Base-by-base conservation (phyloP, 2,113 vertebrate species). In the Podocnemis expansa region DNA sequence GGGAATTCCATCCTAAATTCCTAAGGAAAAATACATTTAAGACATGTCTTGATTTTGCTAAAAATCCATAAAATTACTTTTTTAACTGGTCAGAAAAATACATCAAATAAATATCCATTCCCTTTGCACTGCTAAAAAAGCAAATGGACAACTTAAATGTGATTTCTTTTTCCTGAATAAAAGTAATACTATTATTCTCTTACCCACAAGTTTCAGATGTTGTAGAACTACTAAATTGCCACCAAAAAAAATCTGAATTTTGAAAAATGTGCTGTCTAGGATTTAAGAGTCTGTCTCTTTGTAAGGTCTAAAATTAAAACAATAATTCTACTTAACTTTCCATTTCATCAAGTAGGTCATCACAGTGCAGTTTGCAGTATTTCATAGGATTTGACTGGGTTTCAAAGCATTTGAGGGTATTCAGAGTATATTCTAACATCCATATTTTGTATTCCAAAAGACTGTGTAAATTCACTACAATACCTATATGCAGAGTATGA, bases 401-500 rank as follows among this genome's bases (percentile, higher is more conserved):
- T 94, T 97, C 85, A 27, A 60, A 94, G 87, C 80, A 29, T 21
- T 9, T 67, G 78, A 45, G 80, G 90, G 84, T 54, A 94, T 89
- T 85, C 41, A 51, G 56, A 93, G 17, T 82, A 6, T 13, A 1
- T 43, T 24, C 83, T 73, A 76, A 85, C 43, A 89, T 51, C 41
- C 12, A 67, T 90, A 88, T 93, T 93, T 52, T 94, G 56, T 93
- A 85, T 52, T 81, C 86, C 76, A 83, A 91, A 41, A 95, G 86
- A 93, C 80, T 85, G 34, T 88, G 84, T 79, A 84, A 91, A 90
- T 94, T 73, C 47, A 70, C 90, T 84, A 96, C 21, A 83, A 8
- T 83, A 83, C 56, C 27, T 89, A 55, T 7, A 85, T 73, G 21
- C 25, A 91, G 9, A 84, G n/a, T 76, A 86, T 80, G 51, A 92